Percentiles rank a stretch among this genome's conserved stretches.
These are phyloP conservation scores for Cepaea nemoralis DNA, from an alignment of 1,140 invertebrate species.

Conservation along the genomic window DNA sequence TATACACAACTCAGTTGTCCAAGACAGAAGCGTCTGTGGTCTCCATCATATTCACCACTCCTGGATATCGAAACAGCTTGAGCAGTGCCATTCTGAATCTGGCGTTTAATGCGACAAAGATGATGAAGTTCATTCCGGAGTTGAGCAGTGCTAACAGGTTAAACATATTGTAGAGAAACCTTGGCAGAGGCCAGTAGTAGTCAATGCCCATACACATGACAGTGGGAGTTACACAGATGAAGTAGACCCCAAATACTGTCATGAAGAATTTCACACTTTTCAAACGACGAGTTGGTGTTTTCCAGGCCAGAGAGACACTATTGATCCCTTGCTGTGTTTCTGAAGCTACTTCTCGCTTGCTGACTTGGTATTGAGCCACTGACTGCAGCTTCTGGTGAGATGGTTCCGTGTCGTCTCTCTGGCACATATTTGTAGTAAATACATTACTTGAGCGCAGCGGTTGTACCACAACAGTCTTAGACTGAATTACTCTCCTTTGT, in stretches of 20 bases:
- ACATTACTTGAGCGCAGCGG: background rate
- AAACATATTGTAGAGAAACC: constrained; percentile 26
- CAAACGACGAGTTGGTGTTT: background rate
- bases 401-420: background rate
- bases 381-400: background rate
- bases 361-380: background rate
- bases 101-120: constrained; percentile 4
- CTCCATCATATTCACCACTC: background rate
- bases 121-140: constrained; percentile 35
- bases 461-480: background rate
- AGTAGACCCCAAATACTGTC: constrained; percentile 34
- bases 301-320: background rate
- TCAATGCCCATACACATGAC: constrained; percentile 26
- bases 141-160: constrained; percentile 17
- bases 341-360: background rate
- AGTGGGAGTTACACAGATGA: constrained; percentile 28
- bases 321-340: background rate
- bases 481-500: background rate
- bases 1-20: background rate
- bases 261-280: constrained; percentile 33
- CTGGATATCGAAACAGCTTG: background rate
- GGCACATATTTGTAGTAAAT: background rate
- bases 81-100: constrained; percentile 3
- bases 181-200: background rate
- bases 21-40: background rate